Base-by-base conservation (phyloP, 1,140 invertebrate species). In the Drosophila funebris region DNA sequence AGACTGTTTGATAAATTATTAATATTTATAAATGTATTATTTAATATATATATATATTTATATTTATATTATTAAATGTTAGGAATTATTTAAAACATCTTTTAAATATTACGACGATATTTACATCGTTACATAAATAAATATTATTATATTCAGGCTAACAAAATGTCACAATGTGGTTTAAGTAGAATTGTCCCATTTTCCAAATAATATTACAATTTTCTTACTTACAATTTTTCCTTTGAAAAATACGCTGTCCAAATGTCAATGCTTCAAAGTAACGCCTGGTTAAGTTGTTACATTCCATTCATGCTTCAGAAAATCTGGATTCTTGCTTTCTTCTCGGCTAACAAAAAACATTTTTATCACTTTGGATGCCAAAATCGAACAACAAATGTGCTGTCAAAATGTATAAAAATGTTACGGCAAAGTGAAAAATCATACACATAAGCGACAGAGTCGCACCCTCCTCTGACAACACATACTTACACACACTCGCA, bases 381-480 rank as follows among this genome's bases (percentile, higher is more conserved):
- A 62, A 76, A 76, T 62, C 70, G 63, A 67, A 69, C 60, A 80
- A 85, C 66, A 87, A 79, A 74, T 85, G 73, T 75, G 63, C 77
- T 84, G 81, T 84, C 81, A 85, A 78, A 84, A 81, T 69, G 73
- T 76, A 85, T 77, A 69, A 82, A 87, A 88, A 76, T 88, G 78
- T 87, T 81, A 69, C 43, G 58, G 48, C 33, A 78, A 78, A 82
- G 83, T 78, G 71, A 82, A 82, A 87, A 76, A 78, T 78, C 82
- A 82, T 72, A 76, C 80, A 76, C 80, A 84, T 72, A 78, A 83
- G 54, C 72, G 54, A 58, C 75, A 64, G 61, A 64, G 46, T 70
- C 44, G 20, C 61, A 43, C 16, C 27, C 50, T 36, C 16, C n/a
- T n/a, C n/a, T n/a, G n/a, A n/a, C 29, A 48, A 36, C 9, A 33